A percentile compares a stretch with the other conserved stretches of the same genome.
Conservation (phyloP, 2,113 vertebrate genomes). For the Ophiodon elongatus region DNA sequence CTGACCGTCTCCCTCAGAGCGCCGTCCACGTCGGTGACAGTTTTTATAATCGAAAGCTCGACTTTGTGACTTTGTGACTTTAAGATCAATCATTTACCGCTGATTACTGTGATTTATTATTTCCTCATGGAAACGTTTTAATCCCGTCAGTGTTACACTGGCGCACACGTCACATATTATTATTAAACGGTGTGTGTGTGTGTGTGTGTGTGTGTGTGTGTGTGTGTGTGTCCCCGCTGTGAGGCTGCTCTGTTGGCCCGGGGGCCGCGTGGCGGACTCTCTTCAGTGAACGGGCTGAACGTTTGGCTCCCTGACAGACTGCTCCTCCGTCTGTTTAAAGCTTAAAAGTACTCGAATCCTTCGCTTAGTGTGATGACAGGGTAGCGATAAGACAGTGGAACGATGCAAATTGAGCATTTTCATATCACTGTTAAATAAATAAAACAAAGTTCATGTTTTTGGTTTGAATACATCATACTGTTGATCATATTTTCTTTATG, state of each 20-base stretch:
- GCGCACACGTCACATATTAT: no score
- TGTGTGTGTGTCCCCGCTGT: background rate
- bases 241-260: slow-evolving; percentile 17
- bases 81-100: background rate
- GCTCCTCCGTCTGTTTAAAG: slow-evolving; percentile 19
- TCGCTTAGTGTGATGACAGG: background rate
- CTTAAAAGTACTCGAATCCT: slow-evolving; percentile 14
- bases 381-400: background rate
- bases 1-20: background rate
- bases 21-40: no score
- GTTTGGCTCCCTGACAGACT: slow-evolving; percentile 33
- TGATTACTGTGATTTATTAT: slow-evolving; percentile 5
- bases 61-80: background rate
- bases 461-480: no score
- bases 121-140: slow-evolving; percentile 10
- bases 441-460: background rate
- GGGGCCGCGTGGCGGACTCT: background rate
- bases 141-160: slow-evolving; percentile 1
- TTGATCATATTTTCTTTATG: no score
- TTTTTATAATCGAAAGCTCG: background rate
- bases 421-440: background rate
- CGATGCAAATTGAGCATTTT: background rate
- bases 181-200: no score
- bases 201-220: no score
- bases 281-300: slow-evolving; percentile 1